A percentile compares a stretch with the other conserved stretches of the same genome.
Conservation (phyloP, 2,113 vertebrate genomes). For the Takifugu bimaculatus region DNA sequence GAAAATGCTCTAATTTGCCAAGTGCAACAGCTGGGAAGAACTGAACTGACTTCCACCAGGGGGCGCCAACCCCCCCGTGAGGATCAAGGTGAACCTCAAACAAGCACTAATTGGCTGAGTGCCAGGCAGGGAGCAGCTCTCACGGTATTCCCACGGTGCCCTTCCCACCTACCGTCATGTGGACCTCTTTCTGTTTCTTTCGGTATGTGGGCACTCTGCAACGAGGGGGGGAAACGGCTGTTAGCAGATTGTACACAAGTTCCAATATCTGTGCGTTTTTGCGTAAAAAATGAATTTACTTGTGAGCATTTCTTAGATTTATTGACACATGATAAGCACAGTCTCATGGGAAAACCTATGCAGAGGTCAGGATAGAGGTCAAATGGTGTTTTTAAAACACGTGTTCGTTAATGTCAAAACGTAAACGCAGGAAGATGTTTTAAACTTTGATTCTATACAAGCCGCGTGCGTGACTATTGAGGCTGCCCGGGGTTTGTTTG, state of each 20-base stretch:
- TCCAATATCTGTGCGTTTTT: neutral
- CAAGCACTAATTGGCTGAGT: constrained; percentile 28
- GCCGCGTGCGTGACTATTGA: too few species aligned
- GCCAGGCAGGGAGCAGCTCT: constrained; percentile 40
- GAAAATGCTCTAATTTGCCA: constrained; percentile 4
- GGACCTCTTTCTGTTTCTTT: constrained; percentile 67
- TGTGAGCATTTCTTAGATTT: too few species aligned
- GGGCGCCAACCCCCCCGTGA: constrained; percentile 41
- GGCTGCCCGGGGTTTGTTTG: too few species aligned
- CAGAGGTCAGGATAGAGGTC: too few species aligned
- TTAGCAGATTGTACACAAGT: constrained; percentile 46
- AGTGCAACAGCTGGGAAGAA: neutral
- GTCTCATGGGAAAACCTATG: too few species aligned
- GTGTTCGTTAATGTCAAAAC: too few species aligned
- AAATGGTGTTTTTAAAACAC: too few species aligned
- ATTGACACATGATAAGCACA: too few species aligned
- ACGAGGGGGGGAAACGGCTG: constrained; percentile 4
- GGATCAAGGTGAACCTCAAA: constrained; percentile 55
- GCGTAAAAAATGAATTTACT: too few species aligned
- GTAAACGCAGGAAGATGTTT: too few species aligned
- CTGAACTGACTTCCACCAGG: constrained; percentile 41
- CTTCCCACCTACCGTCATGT: constrained; percentile 73
- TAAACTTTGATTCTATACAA: too few species aligned
- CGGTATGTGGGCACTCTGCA: constrained; percentile 79
- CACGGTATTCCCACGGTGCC: constrained; percentile 61